These are phyloP conservation scores for Anisognathus igniventris DNA, from an alignment of 2,797 vertebrate genomes.

Conservation along the genomic window DNA sequence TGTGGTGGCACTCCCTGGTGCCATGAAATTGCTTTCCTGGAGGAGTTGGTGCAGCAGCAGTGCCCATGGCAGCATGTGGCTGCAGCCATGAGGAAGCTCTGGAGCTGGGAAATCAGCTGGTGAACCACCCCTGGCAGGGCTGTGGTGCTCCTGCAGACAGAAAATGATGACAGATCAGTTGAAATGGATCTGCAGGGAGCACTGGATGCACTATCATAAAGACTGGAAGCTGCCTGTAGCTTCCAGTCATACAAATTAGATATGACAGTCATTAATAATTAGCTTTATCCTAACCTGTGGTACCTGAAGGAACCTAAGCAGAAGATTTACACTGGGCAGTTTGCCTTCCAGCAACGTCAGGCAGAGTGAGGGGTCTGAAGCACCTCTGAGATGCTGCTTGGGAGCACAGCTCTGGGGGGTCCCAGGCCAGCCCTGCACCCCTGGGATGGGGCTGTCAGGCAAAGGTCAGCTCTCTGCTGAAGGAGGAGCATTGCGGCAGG, in stretches of 20 bases:
- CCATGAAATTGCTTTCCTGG: neutral
- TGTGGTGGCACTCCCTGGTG: neutral
- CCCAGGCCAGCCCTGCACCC: neutral
- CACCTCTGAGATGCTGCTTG: neutral
- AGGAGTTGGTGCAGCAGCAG: neutral
- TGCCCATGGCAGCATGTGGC: neutral
- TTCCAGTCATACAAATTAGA: conserved; percentile 17
- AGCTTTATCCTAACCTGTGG: neutral
- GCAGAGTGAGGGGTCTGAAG: neutral
- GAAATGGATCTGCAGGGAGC: neutral
- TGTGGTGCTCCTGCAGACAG: neutral
- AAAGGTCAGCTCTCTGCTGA: neutral
- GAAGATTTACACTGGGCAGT: neutral
- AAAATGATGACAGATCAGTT: neutral
- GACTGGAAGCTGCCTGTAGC: neutral
- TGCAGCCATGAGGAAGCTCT: neutral
- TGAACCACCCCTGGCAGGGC: neutral
- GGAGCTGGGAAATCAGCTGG: neutral
- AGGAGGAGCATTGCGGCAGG: neutral
- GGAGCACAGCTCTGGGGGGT: neutral
- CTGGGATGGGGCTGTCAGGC: neutral
- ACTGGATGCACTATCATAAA: neutral
- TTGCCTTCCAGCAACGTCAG: neutral
- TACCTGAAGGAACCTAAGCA: neutral
- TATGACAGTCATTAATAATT: conserved; percentile 25